Base-by-base conservation (phyloP, 2,113 vertebrate species). In the Dasyornis broadbenti region DNA sequence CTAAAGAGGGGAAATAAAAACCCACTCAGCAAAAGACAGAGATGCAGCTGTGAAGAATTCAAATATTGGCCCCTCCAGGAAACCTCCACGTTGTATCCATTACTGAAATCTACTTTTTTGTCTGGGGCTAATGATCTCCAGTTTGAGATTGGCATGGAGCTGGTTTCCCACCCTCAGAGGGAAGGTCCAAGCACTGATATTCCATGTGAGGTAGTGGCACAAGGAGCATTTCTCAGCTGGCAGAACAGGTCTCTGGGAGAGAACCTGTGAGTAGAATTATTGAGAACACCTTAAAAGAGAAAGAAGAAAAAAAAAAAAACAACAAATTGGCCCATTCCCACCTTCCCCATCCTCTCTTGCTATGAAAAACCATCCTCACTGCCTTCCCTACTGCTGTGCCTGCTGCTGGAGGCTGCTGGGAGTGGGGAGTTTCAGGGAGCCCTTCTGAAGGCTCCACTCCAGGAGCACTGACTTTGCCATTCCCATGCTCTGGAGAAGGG, bases 31-130 rank as follows among this genome's bases (percentile, higher is more conserved):
- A 77, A 57, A 75, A 35, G 76, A 54, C 59, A 81, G 68, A 91
- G 75, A 80, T 77, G 85, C 89, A 91, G 63, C 87, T 94, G 93
- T 69, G 93, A 94, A 73, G 79, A 91, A 94, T 53, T 85, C 84
- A 90, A 83, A 66, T 86, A 86, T 20, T 94, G 94, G 92, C 86
- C 95, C 52, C 75, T 83, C 0, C 2, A 95, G 76, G 90, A 92
- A 77, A 57, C 35, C 71, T 86, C 89, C 79, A 15, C 18, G 3
- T 42, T 92, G 89, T 53, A 71, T 50, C 91, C 50, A 65, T 95
- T 91, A 88, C 14, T 87, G 68, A 86, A 91, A 69, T 53, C 82
- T 49, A 15, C 35, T 65, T 45, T 61, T 72, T 94, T 77, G 82
- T 85, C 84, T 81, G 37, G 59, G 70, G 63, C 61, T 92, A 52